Evolutionary conservation across 2,797 vertebrate species (phyloP).

Genomic region (Coregonus sp.): DNA sequence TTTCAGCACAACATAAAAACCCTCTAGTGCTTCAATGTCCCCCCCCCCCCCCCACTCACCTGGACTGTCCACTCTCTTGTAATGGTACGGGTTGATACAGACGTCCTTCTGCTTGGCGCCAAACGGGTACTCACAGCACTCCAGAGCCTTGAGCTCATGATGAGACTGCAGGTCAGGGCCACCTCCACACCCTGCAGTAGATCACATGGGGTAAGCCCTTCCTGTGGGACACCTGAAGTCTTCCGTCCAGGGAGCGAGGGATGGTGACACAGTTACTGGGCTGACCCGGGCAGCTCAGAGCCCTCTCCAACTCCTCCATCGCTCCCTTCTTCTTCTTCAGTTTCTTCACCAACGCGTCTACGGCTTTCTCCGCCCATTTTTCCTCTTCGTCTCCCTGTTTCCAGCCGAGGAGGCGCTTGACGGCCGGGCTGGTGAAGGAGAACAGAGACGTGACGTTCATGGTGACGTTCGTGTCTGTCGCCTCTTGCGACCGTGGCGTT

Average conservation of each 20-base stretch:
- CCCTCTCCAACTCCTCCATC: conserved; percentile 92
- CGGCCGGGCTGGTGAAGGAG: conserved; percentile 96
- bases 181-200: conserved; percentile 96
- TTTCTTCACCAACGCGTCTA: conserved; percentile 92
- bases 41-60: conserved; percentile 72
- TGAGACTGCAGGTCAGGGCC: conserved; percentile 97
- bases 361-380: conserved; percentile 97
- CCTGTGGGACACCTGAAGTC: conserved; percentile 94
- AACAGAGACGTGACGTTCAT: conserved; percentile 98
- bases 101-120: conserved; percentile 98
- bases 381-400: conserved; percentile 98
- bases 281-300: conserved; percentile 90
- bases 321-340: conserved; percentile 95
- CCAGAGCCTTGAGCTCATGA: conserved; percentile 95
- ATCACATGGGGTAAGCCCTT: conserved; percentile 95
- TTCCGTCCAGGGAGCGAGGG: conserved; percentile 91
- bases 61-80: conserved; percentile 95
- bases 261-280: conserved; percentile 96
- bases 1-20: too few species aligned
- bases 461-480: conserved; percentile 16
- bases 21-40: too few species aligned
- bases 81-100: conserved; percentile 98
- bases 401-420: conserved; percentile 94
- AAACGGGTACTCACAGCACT: conserved; percentile 96
- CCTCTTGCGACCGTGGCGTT: not conserved